These are phyloP conservation scores for Philereme transversata DNA, from an alignment of 2,888 invertebrate species.

Conservation along the genomic window DNA sequence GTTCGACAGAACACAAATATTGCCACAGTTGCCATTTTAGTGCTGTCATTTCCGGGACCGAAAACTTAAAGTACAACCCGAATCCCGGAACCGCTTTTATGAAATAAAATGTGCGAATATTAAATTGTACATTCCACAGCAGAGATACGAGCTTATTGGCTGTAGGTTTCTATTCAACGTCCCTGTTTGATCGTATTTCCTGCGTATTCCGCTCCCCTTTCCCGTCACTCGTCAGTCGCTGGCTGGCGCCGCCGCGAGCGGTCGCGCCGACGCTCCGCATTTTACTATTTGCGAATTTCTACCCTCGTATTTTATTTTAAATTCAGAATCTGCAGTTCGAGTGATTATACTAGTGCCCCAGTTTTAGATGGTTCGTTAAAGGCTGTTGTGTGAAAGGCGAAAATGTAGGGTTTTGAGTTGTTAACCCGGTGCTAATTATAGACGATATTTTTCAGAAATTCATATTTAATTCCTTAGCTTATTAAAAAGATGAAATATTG, in stretches of 20 bases:
- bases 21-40: too few relatives aligned
- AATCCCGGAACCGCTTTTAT: background rate
- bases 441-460: background rate
- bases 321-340: background rate
- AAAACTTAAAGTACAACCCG: too few relatives aligned
- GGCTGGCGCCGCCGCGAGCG: constrained; percentile 52
- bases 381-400: constrained; percentile 5
- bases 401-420: background rate
- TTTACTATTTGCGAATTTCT: constrained; percentile 1
- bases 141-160: constrained; percentile 3
- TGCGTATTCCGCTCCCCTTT: constrained; percentile 13
- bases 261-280: constrained; percentile 40
- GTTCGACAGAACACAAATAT: too few relatives aligned
- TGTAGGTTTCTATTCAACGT: constrained; percentile 14
- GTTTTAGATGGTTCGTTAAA: constrained; percentile 15
- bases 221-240: constrained; percentile 44
- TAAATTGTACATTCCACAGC: constrained; percentile 4
- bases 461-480: constrained; percentile 2
- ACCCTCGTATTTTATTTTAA: constrained; percentile 7
- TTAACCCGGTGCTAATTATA: background rate
- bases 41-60: too few relatives aligned
- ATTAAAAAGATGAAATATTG: background rate
- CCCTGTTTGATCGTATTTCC: constrained; percentile 35
- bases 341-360: constrained; percentile 2
- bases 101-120: constrained; percentile 12